phyloP scores from a whole-genome alignment of 2,888 invertebrate genomes.

The Lasioglossum morio region DNA sequence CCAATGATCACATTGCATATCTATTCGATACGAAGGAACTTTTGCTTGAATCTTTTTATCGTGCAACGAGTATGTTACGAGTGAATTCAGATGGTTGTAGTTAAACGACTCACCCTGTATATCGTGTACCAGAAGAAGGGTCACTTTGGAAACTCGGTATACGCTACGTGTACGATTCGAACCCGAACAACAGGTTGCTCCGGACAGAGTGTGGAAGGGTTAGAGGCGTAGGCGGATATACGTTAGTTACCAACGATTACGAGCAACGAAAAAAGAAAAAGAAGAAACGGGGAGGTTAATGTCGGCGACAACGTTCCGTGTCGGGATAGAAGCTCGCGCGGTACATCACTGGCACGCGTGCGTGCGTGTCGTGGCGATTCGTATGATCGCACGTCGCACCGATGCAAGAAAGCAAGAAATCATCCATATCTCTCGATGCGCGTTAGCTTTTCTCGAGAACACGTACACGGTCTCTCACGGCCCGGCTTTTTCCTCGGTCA shows the following conservation, averaged over 20 bases:
- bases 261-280: background rate
- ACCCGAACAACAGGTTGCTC: slow-evolving; percentile 14
- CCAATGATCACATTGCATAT: background rate
- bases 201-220: background rate
- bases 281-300: background rate
- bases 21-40: background rate
- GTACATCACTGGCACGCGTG: background rate
- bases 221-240: background rate
- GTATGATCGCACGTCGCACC: slow-evolving; percentile 35
- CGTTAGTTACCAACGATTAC: slow-evolving; percentile 12
- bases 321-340: background rate
- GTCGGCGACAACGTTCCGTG: background rate
- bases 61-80: background rate
- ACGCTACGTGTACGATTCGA: slow-evolving; percentile 8
- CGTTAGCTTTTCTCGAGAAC: background rate
- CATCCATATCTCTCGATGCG: background rate
- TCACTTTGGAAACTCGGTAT: slow-evolving; percentile 28
- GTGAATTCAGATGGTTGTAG: background rate
- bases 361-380: background rate
- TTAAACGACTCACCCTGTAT: background rate
- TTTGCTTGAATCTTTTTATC: background rate
- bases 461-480: background rate
- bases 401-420: slow-evolving; percentile 63
- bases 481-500: background rate
- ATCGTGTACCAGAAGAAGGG: slow-evolving; percentile 23